A percentile compares a stretch with the other conserved stretches of the same genome.
Conservation (phyloP, 2,797 vertebrate species). For the Coregonus suidteri region DNA sequence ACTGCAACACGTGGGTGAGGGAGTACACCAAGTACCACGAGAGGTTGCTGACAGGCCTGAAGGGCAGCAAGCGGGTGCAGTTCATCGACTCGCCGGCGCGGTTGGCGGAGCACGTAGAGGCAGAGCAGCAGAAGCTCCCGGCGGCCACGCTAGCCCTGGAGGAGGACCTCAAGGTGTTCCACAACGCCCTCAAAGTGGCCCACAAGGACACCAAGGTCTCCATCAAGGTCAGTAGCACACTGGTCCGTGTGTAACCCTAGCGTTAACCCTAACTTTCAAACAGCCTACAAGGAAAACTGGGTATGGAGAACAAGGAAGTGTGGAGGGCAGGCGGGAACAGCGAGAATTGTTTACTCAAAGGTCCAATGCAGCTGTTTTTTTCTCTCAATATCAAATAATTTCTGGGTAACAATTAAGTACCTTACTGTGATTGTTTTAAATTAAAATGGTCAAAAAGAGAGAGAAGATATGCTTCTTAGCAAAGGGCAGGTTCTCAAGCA, state of each 20-base stretch:
- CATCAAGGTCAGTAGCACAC: constrained; percentile 85
- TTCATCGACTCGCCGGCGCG: constrained; percentile 95
- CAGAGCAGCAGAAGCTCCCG: constrained; percentile 95
- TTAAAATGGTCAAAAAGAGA: too few relatives aligned
- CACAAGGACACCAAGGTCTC: constrained; percentile 99
- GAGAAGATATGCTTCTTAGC: too few relatives aligned
- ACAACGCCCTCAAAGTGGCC: constrained; percentile 96
- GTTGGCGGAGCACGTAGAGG: constrained; percentile 92
- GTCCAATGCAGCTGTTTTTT: too few relatives aligned
- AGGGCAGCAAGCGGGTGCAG: constrained; percentile 95
- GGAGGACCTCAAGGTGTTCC: constrained; percentile 97
- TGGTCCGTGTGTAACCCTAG: background rate
- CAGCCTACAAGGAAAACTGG: too few relatives aligned
- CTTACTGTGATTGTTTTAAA: too few relatives aligned
- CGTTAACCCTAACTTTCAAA: too few relatives aligned
- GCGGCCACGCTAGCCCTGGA: constrained; percentile 95
- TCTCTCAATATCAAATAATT: too few relatives aligned
- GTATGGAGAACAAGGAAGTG: too few relatives aligned
- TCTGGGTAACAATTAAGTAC: too few relatives aligned
- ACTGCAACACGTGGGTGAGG: constrained; percentile 99
- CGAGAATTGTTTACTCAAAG: too few relatives aligned
- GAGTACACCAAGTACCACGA: constrained; percentile 99
- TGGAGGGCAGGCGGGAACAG: too few relatives aligned
- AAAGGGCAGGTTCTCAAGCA: too few relatives aligned
- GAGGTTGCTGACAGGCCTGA: constrained; percentile 92